These are phyloP conservation scores for Amphiprion percula DNA, from an alignment of 2,113 vertebrate genomes.

Conservation along the genomic window DNA sequence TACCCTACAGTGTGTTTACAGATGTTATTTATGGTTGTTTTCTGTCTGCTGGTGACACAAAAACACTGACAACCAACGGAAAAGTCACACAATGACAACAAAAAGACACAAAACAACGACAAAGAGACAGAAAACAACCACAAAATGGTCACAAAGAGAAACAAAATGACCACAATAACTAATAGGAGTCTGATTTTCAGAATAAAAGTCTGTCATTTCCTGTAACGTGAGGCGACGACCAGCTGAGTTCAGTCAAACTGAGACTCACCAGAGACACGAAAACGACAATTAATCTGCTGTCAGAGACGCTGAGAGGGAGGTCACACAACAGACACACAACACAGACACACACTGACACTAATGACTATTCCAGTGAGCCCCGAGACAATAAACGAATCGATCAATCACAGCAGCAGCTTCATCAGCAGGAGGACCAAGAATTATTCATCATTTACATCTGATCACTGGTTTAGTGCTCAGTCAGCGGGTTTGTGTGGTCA, in stretches of 20 bases:
- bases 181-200: not conserved
- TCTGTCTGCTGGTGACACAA: no score
- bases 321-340: slow-evolving; percentile 13
- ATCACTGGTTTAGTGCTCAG: no score
- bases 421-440: no score
- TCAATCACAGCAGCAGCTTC: slow-evolving; percentile 60
- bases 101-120: no score
- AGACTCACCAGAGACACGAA: slow-evolving; percentile 2
- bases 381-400: slow-evolving; percentile 77
- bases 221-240: not conserved
- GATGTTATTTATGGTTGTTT: no score
- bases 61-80: no score
- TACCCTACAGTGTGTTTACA: no score
- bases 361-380: slow-evolving; percentile 73
- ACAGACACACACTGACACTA: slow-evolving; percentile 45
- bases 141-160: no score
- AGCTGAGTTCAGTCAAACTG: not conserved
- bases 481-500: no score
- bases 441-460: no score
- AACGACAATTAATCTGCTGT: slow-evolving; percentile 36
- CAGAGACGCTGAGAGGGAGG: not conserved
- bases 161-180: not conserved
- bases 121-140: no score
- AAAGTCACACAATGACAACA: no score
- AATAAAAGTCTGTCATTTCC: not conserved